A percentile compares a stretch with the other conserved stretches of the same genome.
Evolutionary conservation across 2,888 invertebrate genomes (phyloP).

Genomic region (Celastrina argiolus): DNA sequence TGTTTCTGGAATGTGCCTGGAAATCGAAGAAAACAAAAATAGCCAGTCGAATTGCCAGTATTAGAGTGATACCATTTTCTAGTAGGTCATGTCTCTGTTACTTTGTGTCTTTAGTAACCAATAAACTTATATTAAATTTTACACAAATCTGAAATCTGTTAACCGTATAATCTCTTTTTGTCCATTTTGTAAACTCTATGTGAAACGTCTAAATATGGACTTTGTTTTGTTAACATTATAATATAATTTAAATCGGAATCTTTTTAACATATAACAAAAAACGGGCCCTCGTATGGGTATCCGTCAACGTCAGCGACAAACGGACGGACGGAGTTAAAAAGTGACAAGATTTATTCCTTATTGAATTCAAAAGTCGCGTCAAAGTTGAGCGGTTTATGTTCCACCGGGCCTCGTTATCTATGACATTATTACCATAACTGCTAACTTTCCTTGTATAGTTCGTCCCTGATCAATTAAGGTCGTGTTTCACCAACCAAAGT

Average conservation of each 20-base stretch:
- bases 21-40: too few species aligned
- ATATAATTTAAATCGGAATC: slow-evolving; percentile 1
- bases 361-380: slow-evolving; percentile 59
- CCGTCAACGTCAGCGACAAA: slow-evolving; percentile 32
- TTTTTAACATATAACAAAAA: slow-evolving; percentile 13
- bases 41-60: too few species aligned
- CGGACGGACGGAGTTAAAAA: slow-evolving; percentile 52
- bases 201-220: background rate
- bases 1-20: too few species aligned
- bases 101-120: too few species aligned
- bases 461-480: too few species aligned
- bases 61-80: too few species aligned
- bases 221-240: background rate
- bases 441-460: background rate
- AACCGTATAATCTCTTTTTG: too few species aligned
- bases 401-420: slow-evolving; percentile 28
- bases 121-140: too few species aligned
- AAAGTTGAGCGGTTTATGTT: slow-evolving; percentile 33
- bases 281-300: slow-evolving; percentile 23
- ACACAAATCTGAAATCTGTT: too few species aligned
- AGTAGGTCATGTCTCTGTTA: too few species aligned
- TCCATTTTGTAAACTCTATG: background rate
- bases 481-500: too few species aligned
- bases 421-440: slow-evolving; percentile 11
- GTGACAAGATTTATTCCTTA: slow-evolving; percentile 65